phyloP scores from a whole-genome alignment of 2,888 invertebrate genomes.

The Drosophila nr. fundita region DNA sequence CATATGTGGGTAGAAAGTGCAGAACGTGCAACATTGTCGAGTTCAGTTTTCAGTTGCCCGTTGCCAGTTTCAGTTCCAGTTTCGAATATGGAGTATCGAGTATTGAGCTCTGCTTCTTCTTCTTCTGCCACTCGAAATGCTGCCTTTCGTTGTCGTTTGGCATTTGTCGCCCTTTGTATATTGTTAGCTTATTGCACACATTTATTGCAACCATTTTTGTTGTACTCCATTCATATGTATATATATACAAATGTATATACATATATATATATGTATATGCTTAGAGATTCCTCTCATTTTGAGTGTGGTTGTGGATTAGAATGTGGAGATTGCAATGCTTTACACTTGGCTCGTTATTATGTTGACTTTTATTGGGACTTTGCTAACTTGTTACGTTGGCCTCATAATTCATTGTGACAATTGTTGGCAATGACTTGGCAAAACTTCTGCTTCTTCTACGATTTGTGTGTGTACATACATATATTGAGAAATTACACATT shows the following conservation, averaged over 20 bases:
- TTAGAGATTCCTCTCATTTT: conserved; percentile 1
- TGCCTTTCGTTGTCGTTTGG: conserved; percentile 47
- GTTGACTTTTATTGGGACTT: conserved; percentile 67
- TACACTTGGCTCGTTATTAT: conserved; percentile 58
- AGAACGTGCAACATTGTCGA: conserved; percentile 31
- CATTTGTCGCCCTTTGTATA: conserved; percentile 76
- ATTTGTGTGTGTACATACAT: neutral
- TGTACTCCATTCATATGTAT: neutral
- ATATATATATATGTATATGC: neutral
- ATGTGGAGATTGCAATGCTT: conserved; percentile 52
- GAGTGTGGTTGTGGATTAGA: conserved; percentile 48
- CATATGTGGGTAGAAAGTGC: conserved; percentile 30
- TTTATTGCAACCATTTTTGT: conserved; percentile 50
- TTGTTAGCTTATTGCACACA: conserved; percentile 74
- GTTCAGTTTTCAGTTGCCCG: conserved; percentile 2
- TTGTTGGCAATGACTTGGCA: conserved; percentile 44
- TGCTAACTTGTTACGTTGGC: conserved; percentile 48
- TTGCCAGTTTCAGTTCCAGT: neutral
- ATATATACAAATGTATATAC: neutral
- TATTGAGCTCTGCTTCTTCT: conserved; percentile 14
- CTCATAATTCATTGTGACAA: conserved; percentile 62
- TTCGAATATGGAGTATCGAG: neutral
- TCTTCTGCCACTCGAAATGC: neutral
- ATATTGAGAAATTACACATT: conserved; percentile 23
- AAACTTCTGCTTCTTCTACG: neutral